Evolutionary conservation across 2,113 vertebrate genomes (phyloP).

Genomic region (Pristiophorus japonicus): DNA sequence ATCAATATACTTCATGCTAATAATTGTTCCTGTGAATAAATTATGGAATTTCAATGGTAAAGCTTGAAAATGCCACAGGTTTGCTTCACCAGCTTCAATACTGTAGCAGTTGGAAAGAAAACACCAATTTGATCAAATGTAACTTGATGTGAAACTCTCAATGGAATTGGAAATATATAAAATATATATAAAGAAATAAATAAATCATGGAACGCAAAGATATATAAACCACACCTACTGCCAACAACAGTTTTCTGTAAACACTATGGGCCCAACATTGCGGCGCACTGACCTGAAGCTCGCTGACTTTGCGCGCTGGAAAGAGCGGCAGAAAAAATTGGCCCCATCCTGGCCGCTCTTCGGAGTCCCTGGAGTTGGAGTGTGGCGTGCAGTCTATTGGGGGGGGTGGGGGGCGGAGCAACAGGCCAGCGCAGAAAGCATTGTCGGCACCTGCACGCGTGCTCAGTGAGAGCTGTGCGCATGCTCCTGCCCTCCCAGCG

Average conservation of each 20-base stretch:
- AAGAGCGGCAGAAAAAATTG: too few relatives aligned
- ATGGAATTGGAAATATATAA: background rate
- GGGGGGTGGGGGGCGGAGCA: too few relatives aligned
- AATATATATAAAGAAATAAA: background rate
- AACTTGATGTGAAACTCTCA: background rate
- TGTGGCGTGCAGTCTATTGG: too few relatives aligned
- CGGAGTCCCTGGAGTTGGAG: too few relatives aligned
- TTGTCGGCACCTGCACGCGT: too few relatives aligned
- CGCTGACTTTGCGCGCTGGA: too few relatives aligned
- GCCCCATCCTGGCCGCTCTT: too few relatives aligned
- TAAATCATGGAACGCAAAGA: background rate
- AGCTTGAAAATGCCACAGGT: background rate
- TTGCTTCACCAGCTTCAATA: background rate
- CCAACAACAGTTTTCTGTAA: background rate
- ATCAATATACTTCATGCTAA: background rate
- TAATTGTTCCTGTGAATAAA: background rate
- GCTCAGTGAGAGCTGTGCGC: too few relatives aligned
- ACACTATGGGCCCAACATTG: too few relatives aligned
- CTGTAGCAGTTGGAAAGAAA: background rate
- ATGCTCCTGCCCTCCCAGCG: too few relatives aligned
- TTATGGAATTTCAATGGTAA: background rate
- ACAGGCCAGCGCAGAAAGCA: too few relatives aligned
- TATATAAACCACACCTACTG: background rate
- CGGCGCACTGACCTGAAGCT: too few relatives aligned
- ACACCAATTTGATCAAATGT: background rate